Evolutionary conservation across 2,113 vertebrate species (phyloP).

Genomic region (Prunella fulvescens): DNA sequence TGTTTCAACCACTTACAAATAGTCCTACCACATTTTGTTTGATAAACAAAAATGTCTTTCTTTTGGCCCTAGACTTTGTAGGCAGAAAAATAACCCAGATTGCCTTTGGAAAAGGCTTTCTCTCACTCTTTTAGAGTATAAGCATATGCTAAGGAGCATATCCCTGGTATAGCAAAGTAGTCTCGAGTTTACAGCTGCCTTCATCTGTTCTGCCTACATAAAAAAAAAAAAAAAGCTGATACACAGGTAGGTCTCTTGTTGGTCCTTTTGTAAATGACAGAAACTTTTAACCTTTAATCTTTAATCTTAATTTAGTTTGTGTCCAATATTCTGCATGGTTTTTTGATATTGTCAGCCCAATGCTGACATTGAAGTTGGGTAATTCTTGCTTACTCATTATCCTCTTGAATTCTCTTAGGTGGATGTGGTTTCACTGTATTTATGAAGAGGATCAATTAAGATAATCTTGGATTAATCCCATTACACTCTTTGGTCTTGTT

Average conservation of each 20-base stretch:
- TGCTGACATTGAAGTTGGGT: not conserved
- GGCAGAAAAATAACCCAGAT: not conserved
- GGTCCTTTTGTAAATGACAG: not conserved
- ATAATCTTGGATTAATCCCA: slow-evolving; percentile 55
- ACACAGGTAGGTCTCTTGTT: not conserved
- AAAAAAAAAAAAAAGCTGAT: not conserved
- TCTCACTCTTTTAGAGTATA: not conserved
- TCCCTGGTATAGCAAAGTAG: not conserved
- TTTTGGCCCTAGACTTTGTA: not conserved
- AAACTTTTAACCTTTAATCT: slow-evolving; percentile 14
- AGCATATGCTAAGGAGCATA: not conserved
- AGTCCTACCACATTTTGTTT: not conserved
- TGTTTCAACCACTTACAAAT: not conserved
- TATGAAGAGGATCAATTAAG: slow-evolving; percentile 39
- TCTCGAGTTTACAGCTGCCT: not conserved
- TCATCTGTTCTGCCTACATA: not conserved
- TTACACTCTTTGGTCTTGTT: slow-evolving; percentile 28
- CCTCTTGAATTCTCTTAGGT: slow-evolving; percentile 26
- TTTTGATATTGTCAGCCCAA: not conserved
- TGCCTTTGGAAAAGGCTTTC: not conserved
- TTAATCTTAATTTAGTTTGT: slow-evolving; percentile 1
- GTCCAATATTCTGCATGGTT: not conserved
- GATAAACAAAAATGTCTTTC: not conserved
- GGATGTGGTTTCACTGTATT: slow-evolving; percentile 38
- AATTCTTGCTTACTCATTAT: slow-evolving; percentile 49